Evolutionary conservation across 30 jellyfish, hydroid and myxozoan genomes (phyloP), one percentile per base, ranked within the genome.

Genomic region (Turritopsis rubra): DNA sequence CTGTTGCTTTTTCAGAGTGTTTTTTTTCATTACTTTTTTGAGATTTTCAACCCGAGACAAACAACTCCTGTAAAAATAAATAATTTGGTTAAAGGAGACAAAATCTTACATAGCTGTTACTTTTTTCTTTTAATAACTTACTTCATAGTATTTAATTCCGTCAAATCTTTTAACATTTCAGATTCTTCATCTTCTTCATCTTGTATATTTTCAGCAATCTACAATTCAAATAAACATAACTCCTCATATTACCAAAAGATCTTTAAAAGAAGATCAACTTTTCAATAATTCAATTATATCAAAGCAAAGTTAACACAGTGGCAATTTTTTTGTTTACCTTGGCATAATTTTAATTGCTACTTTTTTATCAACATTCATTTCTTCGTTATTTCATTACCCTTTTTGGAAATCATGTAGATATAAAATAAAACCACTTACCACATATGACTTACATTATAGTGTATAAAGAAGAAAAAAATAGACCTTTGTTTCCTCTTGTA

Each of bases 401-500:
- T n/a, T n/a, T n/a, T n/a, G n/a, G n/a, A n/a, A n/a, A n/a, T n/a
- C n/a, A n/a, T n/a, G n/a, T n/a, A n/a, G n/a, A n/a, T n/a, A n/a
- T n/a, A n/a, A n/a, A n/a, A n/a, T n/a, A n/a, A n/a, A n/a, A n/a
- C n/a, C n/a, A n/a, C n/a, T n/a, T n/a, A n/a, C n/a, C n/a, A 41
- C 60, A 41, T 41, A 41, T 41, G 13, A 41, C 60, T 41, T 41
- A n/a, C n/a, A n/a, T n/a, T n/a, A n/a, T n/a, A n/a, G n/a, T n/a
- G n/a, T n/a, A n/a, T n/a, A n/a, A n/a, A n/a, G n/a, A n/a, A n/a
- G n/a, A n/a, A n/a, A n/a, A n/a, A n/a, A n/a, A n/a, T n/a, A n/a
- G n/a, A 94, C 99, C 93, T 94, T 94, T 24, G 96, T 88, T 87
- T 94, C 97, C 68, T 88, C 95, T 71, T 96, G 92, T 28, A 94